Percentiles rank a stretch among this genome's conserved stretches.
Conservation (phyloP, 2,113 vertebrate genomes). For the Oncorhynchus clarkii region DNA sequence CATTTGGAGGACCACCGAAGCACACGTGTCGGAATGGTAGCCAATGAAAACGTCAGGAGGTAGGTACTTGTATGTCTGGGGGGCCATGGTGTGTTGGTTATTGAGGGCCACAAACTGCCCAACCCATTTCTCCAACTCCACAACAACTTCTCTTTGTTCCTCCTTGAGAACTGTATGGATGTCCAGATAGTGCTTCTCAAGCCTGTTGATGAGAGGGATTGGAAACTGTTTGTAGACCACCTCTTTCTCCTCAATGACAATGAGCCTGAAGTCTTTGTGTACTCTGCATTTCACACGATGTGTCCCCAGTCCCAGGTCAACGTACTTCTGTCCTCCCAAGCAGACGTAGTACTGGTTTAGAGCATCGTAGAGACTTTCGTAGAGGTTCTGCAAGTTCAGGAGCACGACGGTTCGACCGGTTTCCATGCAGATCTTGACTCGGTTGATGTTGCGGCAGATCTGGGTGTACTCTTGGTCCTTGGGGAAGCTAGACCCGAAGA, state of each 20-base stretch:
- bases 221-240: conserved; percentile 91
- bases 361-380: conserved; percentile 96
- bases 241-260: conserved; percentile 92
- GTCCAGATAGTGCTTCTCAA: conserved; percentile 96
- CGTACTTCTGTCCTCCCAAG: conserved; percentile 92
- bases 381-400: conserved; percentile 93
- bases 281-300: conserved; percentile 96
- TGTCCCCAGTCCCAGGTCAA: conserved; percentile 92
- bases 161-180: conserved; percentile 80
- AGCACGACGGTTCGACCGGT: conserved; percentile 88
- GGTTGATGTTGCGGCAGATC: conserved; percentile 93
- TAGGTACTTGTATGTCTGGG: conserved; percentile 64
- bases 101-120: conserved; percentile 58
- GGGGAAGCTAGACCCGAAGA: conserved; percentile 95
- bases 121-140: conserved; percentile 79
- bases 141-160: conserved; percentile 72
- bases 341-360: conserved; percentile 96
- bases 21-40: conserved; percentile 87
- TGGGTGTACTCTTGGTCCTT: conserved; percentile 95
- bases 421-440: conserved; percentile 97
- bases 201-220: conserved; percentile 93
- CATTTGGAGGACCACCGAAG: conserved; percentile 85
- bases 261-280: conserved; percentile 83
- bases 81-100: conserved; percentile 31
- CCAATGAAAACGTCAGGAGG: conserved; percentile 87